Evolutionary conservation across 2,113 vertebrate species (phyloP), one percentile per base, ranked within the genome.

Genomic region (Galemys pyrenaicus): DNA sequence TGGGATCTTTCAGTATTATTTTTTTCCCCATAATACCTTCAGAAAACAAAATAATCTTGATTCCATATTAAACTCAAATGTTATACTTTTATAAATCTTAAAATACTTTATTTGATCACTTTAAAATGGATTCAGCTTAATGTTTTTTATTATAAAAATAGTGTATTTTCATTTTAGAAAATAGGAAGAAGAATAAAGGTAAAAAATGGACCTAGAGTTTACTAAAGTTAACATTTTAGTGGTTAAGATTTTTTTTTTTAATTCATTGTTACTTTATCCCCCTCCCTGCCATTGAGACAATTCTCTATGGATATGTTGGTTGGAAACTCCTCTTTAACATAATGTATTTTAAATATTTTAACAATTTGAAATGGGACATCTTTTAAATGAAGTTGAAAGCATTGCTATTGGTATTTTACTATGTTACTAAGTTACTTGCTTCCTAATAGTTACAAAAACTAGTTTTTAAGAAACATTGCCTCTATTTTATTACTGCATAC

Each of bases 401-500:
- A 84, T 46, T 87, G 71, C n/a, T 83, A 5, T 64, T 95, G 41
- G 39, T 79, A 44, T 92, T 58, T 86, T 70, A 64, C 32, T 92
- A 87, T 58, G 67, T 92, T 93, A 83, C 60, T 39, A 3, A 84
- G 71, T 87, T 77, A 93, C 58, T 12, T 94, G 9, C 20, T 37
- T 95, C 70, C 22, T 90, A 84, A 75, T 85, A 68, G n/a, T 88
- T 85, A 68, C 9, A 88, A 73, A 80, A 80, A 74, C 82, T 82
- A 89, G 5, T 20, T 75, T 96, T 82, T 81, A 41, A 74, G 22
- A 20, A 83, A 91, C 39, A 68, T 51, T 92, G 35, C 58, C 70
- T 75, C n/a, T 95, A 77, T 95, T 95, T 94, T 92, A 90, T 79
- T 91, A 75, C 86, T 95, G 41, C 20, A 24, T 90, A 81, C 56